Percentiles rank a stretch among this genome's conserved stretches.
Conservation (phyloP, 2,113 vertebrate species). For the Zeus faber region DNA sequence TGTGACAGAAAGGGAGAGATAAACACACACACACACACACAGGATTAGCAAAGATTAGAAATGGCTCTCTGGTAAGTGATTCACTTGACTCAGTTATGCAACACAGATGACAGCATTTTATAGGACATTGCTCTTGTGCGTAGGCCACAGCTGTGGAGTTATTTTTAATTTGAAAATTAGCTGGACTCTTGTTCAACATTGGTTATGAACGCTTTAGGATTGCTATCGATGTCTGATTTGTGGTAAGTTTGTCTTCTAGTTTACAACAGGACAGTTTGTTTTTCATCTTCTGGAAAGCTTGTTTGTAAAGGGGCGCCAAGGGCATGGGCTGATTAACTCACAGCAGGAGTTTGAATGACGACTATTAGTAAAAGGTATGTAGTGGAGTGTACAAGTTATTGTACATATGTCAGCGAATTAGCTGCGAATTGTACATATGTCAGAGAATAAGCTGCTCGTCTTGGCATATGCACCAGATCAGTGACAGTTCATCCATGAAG, state of each 20-base stretch:
- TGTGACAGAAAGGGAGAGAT: constrained; percentile 40
- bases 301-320: constrained; percentile 6
- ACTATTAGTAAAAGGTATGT: constrained; percentile 32
- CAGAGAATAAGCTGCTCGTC: constrained; percentile 19
- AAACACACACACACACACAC: too few relatives aligned
- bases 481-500: constrained; percentile 8
- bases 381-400: constrained; percentile 30
- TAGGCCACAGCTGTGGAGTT: constrained; percentile 34
- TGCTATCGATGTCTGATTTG: neutral
- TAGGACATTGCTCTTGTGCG: constrained; percentile 42
- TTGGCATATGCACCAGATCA: constrained; percentile 27
- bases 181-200: constrained; percentile 7
- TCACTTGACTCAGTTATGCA: constrained; percentile 67
- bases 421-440: constrained; percentile 12
- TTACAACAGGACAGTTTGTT: constrained; percentile 23
- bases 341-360: constrained; percentile 16
- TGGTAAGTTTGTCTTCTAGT: constrained; percentile 5
- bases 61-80: constrained; percentile 65
- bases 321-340: constrained; percentile 23
- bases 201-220: neutral
- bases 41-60: constrained; percentile 68
- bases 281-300: constrained; percentile 17
- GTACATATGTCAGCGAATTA: neutral
- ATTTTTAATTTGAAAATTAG: constrained; percentile 43
- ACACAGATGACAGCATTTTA: constrained; percentile 50